Evolutionary conservation across 2,888 invertebrate species (phyloP), one percentile per base, ranked within the genome.

Genomic region (Azorinus chamasolen): DNA sequence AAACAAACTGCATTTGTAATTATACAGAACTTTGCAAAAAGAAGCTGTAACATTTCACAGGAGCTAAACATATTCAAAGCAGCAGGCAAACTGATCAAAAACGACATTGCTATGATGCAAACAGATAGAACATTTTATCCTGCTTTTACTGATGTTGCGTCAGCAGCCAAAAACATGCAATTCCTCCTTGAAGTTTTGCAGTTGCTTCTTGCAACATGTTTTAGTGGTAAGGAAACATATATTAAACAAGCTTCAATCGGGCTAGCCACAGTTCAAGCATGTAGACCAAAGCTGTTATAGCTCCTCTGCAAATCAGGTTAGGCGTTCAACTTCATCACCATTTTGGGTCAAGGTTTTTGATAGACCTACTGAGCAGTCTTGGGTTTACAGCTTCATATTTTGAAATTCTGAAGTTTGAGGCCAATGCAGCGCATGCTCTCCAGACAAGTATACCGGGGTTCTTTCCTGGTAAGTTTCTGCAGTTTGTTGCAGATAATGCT

Each of bases 401-500:
- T 0, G 84, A 68, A 41, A 51, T 68, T 18, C 54, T 54, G 16
- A 25, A 41, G 46, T 69, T 45, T 46, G 69, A 69, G 54, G 6
- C 4, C 27, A 61, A n/a, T 54, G 69, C 69, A 27, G 55, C 62
- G 8, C 48, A 22, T 1, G 12, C 18, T 14, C 27, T 24, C 20
- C 20, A 55, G 24, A 32, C 48, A 2, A 18, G 18, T 25, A 62
- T 55, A 22, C 69, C 62, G 8, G 22, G 14, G 8, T 65, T 58
- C 22, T 45, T 41, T 20, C 46, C 63, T 32, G 72, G 68, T 8
- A 27, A 65, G 4, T 85, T 72, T 50, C 39, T 86, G 6, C 87
- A 86, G 66, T 87, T 73, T 62, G 79, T 75, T n/a, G 86, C 85
- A 43, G 88, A 88, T 63, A 88, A 87, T 72, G 84, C 83, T 2